Conservation (phyloP, 2,113 vertebrate genomes). For the Nycticryphes semicollaris region DNA sequence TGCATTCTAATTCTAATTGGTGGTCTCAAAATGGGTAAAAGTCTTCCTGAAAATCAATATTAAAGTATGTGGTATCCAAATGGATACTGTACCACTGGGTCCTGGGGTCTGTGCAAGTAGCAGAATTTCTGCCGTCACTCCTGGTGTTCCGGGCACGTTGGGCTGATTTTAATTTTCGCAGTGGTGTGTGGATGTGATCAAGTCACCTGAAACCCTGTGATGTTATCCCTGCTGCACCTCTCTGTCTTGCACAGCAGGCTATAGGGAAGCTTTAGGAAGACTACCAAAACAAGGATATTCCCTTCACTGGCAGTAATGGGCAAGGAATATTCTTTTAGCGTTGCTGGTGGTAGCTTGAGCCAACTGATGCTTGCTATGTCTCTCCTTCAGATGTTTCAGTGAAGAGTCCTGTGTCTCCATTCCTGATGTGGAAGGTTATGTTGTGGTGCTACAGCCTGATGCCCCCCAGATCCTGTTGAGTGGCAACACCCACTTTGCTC, state of each 20-base stretch:
- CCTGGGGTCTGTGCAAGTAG: neutral
- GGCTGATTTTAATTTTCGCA: neutral
- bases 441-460: conserved; percentile 95
- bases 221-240: neutral
- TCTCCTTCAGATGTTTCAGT: conserved; percentile 87
- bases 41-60: neutral
- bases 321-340: neutral
- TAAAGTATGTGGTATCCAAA: neutral
- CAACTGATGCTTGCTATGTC: neutral
- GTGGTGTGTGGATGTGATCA: neutral
- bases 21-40: neutral
- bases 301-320: neutral
- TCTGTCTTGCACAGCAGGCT: neutral
- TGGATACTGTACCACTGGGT: neutral
- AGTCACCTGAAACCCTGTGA: neutral
- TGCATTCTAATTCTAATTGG: neutral
- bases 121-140: neutral
- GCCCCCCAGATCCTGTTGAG: conserved; percentile 94
- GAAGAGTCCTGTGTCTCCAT: conserved; percentile 96
- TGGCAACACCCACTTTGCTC: conserved; percentile 88
- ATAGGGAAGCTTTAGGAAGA: neutral
- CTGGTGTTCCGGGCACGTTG: neutral
- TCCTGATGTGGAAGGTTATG: conserved; percentile 91
- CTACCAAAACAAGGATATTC: neutral
- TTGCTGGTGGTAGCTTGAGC: neutral